Conservation (phyloP, 2,888 invertebrate genomes). For the Ormyrus nitidulus region DNA sequence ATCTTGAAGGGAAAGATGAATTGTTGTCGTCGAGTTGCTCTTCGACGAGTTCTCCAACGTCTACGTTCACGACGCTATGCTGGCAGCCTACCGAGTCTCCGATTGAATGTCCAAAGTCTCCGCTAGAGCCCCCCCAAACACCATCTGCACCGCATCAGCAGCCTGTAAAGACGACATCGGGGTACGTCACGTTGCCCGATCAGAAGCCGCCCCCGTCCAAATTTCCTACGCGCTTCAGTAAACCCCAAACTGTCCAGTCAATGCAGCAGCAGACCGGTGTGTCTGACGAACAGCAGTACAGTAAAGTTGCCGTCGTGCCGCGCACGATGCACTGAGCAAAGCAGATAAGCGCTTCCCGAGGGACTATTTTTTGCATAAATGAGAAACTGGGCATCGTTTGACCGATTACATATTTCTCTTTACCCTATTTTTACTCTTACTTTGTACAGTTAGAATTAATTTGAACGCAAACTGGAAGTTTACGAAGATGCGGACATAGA, state of each 20-base stretch:
- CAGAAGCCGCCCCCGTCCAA: conserved; percentile 23
- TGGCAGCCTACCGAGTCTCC: conserved; percentile 38
- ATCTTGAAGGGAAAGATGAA: conserved; percentile 57
- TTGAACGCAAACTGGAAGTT: no score
- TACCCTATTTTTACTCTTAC: not conserved
- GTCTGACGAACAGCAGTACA: conserved; percentile 69
- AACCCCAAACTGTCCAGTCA: conserved; percentile 57
- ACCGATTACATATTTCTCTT: conserved; percentile 8
- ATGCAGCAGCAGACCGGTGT: conserved; percentile 38
- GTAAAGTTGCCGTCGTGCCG: conserved; percentile 70
- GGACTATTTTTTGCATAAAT: not conserved
- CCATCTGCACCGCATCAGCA: not conserved
- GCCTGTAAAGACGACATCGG: conserved; percentile 51
- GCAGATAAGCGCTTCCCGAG: not conserved
- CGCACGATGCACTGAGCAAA: conserved; percentile 64
- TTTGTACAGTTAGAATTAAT: not conserved
- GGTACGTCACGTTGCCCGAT: conserved; percentile 67
- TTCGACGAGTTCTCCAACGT: conserved; percentile 51
- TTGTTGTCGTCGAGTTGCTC: conserved; percentile 44
- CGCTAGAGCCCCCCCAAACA: not conserved
- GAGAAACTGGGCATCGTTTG: conserved; percentile 47
- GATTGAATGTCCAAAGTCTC: not conserved
- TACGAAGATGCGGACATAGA: no score
- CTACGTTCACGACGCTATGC: conserved; percentile 51
- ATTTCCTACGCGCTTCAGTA: conserved; percentile 57